phyloP scores from a whole-genome alignment of 2,797 vertebrate species.

The Sebastes kiyomatsui region DNA sequence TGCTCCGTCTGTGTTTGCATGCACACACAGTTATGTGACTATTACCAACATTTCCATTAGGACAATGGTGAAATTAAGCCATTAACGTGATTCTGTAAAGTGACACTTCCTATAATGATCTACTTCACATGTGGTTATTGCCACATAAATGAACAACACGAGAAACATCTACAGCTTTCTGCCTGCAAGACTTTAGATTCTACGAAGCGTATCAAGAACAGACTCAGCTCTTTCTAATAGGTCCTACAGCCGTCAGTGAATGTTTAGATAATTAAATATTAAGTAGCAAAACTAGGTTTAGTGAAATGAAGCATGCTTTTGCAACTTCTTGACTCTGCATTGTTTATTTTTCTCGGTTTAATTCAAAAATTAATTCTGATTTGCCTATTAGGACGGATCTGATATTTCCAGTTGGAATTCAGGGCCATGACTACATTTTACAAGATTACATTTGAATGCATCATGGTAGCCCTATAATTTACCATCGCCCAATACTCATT shows the following conservation, averaged over 20 bases:
- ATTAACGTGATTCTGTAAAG: conserved; percentile 54
- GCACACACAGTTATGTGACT: conserved; percentile 51
- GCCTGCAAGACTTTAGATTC: not conserved
- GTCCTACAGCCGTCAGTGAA: not conserved
- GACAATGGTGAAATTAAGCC: conserved; percentile 49
- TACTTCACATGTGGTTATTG: conserved; percentile 26
- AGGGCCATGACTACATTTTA: not conserved
- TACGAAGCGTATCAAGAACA: not conserved
- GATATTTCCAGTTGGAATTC: not conserved
- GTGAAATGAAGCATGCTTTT: not conserved
- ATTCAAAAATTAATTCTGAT: not conserved
- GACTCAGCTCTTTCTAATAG: not conserved
- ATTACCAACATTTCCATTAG: conserved; percentile 55
- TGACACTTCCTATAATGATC: conserved; percentile 56
- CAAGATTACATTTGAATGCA: no score
- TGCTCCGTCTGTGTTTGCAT: conserved; percentile 60
- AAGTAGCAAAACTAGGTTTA: not conserved
- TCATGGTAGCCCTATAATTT: no score
- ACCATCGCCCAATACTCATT: no score
- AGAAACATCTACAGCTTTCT: not conserved
- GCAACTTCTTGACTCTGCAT: not conserved
- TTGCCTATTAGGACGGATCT: not conserved
- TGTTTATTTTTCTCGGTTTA: not conserved
- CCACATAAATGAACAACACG: conserved; percentile 12
- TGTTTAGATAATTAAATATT: not conserved